These are phyloP conservation scores for Eupithecia subumbrata DNA, from an alignment of 2,888 invertebrate species.

Conservation along the genomic window DNA sequence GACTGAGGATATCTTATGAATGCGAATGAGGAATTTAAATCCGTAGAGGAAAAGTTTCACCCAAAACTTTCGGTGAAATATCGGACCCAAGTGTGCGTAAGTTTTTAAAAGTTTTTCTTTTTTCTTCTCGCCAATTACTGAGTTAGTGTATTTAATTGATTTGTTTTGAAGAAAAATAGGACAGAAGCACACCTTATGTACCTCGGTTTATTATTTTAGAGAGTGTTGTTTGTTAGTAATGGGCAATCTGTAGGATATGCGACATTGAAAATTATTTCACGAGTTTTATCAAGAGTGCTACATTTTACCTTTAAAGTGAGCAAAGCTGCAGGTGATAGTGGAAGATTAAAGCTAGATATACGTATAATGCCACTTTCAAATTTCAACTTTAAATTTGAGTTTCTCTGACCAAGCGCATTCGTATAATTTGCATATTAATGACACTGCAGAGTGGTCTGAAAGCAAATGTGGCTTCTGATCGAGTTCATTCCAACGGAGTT, in stretches of 20 bases:
- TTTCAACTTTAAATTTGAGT: not conserved
- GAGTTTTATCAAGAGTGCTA: no score
- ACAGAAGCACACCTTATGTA: not conserved
- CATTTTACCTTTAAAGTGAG: no score
- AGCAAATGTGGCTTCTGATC: conserved; percentile 14
- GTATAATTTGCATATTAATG: conserved; percentile 29
- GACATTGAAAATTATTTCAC: no score
- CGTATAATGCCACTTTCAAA: not conserved
- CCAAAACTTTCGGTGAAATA: not conserved
- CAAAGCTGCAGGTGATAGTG: no score
- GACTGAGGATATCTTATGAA: not conserved
- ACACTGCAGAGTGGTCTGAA: conserved; percentile 5
- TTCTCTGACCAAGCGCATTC: conserved; percentile 17
- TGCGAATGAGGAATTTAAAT: not conserved
- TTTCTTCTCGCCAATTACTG: not conserved
- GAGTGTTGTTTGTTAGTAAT: no score
- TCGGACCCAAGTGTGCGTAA: not conserved
- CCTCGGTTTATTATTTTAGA: not conserved
- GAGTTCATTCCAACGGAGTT: not conserved
- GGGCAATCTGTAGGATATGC: no score
- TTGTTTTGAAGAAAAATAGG: not conserved
- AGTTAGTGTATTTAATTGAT: no score
- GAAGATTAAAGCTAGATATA: no score
- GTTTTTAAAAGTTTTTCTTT: not conserved
- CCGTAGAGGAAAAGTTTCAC: not conserved